Conservation (phyloP, 1,140 invertebrate genomes). For the Notospermus geniculatus region DNA sequence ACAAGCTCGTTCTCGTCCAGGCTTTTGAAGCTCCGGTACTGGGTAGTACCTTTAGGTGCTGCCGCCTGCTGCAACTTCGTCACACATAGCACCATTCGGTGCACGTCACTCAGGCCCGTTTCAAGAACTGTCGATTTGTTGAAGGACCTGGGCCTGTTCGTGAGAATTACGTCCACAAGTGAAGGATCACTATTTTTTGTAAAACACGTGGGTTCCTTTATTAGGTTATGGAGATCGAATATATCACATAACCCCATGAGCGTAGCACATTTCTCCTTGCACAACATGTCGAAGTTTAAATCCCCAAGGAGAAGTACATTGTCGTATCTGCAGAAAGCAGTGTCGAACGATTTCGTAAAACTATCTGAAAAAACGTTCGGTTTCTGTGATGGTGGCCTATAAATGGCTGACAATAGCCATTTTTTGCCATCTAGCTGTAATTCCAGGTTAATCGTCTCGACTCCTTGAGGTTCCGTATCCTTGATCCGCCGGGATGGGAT, state of each 20-base stretch:
- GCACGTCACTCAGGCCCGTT: slow-evolving; percentile 2
- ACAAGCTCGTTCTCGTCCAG: slow-evolving; percentile 2
- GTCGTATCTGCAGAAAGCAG: too few relatives aligned
- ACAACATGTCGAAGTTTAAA: too few relatives aligned
- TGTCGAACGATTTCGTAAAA: too few relatives aligned
- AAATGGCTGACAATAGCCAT: too few relatives aligned
- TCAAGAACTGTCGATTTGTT: not conserved
- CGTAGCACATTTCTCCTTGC: not conserved
- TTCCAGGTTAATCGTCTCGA: too few relatives aligned
- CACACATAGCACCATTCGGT: not conserved
- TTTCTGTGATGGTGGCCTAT: too few relatives aligned
- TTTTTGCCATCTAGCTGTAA: too few relatives aligned
- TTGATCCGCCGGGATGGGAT: too few relatives aligned
- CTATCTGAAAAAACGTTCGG: too few relatives aligned
- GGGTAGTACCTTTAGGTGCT: not conserved
- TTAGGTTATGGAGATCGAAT: not conserved
- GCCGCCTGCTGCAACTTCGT: not conserved
- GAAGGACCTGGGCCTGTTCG: not conserved
- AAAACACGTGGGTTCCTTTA: not conserved
- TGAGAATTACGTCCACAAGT: slow-evolving; percentile 6
- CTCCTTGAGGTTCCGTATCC: too few relatives aligned
- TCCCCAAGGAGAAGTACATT: too few relatives aligned
- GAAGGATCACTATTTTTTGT: not conserved
- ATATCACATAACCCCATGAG: slow-evolving; percentile 4
- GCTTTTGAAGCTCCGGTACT: slow-evolving; percentile 3